phyloP scores from a whole-genome alignment of 2,113 vertebrate species.

The Syngnathus scovelli region DNA sequence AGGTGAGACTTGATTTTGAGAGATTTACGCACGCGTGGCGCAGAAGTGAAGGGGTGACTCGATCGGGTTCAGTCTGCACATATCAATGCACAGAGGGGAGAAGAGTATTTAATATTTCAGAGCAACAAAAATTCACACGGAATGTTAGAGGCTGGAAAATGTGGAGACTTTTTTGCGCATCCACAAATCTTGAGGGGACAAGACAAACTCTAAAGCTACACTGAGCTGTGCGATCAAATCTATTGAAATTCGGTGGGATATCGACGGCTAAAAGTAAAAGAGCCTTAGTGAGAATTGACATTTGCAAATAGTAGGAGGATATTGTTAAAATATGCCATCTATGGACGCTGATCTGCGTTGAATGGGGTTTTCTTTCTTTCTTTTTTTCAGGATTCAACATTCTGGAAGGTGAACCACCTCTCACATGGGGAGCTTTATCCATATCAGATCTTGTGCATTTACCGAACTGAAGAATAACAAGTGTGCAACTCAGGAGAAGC shows the following conservation, averaged over 20 bases:
- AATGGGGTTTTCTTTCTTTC: conserved; percentile 3
- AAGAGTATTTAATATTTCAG: conserved; percentile 22
- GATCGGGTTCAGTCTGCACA: conserved; percentile 33
- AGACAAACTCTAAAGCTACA: conserved; percentile 77
- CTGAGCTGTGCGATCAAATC: conserved; percentile 92
- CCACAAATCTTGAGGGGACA: conserved; percentile 14
- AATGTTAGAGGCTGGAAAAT: neutral
- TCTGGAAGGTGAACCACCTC: conserved; percentile 23
- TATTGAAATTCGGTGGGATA: conserved; percentile 76
- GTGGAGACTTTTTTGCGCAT: neutral
- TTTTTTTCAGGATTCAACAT: conserved; percentile 24
- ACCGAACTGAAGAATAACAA: conserved; percentile 2
- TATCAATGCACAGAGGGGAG: conserved; percentile 23
- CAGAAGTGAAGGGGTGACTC: conserved; percentile 44
- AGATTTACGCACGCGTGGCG: conserved; percentile 41
- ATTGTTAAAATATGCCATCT: neutral
- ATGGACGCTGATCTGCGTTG: conserved; percentile 28
- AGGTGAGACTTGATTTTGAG: conserved; percentile 30
- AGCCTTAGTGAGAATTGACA: conserved; percentile 57
- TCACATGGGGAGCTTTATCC: conserved; percentile 17
- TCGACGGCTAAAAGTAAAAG: conserved; percentile 36
- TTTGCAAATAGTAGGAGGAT: conserved; percentile 28
- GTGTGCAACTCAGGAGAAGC: conserved; percentile 17
- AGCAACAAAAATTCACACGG: conserved; percentile 9
- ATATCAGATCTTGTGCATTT: conserved; percentile 5